phyloP scores from a whole-genome alignment of 2,797 vertebrate genomes.

The Amblyraja radiata region DNA sequence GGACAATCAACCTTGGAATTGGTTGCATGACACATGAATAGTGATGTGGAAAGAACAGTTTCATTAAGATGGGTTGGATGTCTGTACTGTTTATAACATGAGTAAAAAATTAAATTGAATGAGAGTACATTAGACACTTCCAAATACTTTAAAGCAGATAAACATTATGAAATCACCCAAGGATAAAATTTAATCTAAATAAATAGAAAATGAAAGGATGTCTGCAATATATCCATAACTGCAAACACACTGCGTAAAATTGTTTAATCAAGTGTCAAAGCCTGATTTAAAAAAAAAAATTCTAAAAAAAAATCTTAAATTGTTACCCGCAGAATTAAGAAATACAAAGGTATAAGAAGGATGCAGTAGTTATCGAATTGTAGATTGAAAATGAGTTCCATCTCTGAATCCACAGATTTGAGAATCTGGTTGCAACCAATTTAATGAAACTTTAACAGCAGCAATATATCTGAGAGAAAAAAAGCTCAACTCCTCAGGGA shows the following conservation, averaged over 20 bases:
- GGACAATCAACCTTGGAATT: neutral
- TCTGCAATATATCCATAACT: slow-evolving; percentile 57
- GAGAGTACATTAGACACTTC: slow-evolving; percentile 60
- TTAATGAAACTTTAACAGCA: slow-evolving; percentile 1
- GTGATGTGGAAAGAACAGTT: neutral
- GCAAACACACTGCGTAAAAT: slow-evolving; percentile 57
- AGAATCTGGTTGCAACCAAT: neutral
- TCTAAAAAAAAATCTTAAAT: neutral
- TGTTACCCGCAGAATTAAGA: neutral
- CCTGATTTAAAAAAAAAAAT: neutral
- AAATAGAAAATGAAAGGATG: slow-evolving; percentile 62
- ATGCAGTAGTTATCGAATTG: neutral
- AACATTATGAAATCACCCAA: slow-evolving; percentile 69
- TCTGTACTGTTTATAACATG: slow-evolving; percentile 52
- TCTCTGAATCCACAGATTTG: neutral
- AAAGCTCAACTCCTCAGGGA: neutral
- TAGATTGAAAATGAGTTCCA: neutral
- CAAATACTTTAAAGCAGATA: slow-evolving; percentile 65
- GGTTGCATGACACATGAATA: neutral
- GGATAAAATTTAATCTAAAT: slow-evolving; percentile 76
- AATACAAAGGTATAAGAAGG: neutral
- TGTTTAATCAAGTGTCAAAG: slow-evolving; percentile 62
- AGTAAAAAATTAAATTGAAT: slow-evolving; percentile 65
- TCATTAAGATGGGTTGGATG: neutral
- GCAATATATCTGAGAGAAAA: neutral